These are phyloP conservation scores for Crocuta crocuta DNA, from an alignment of 2,113 vertebrate genomes.

Conservation along the genomic window DNA sequence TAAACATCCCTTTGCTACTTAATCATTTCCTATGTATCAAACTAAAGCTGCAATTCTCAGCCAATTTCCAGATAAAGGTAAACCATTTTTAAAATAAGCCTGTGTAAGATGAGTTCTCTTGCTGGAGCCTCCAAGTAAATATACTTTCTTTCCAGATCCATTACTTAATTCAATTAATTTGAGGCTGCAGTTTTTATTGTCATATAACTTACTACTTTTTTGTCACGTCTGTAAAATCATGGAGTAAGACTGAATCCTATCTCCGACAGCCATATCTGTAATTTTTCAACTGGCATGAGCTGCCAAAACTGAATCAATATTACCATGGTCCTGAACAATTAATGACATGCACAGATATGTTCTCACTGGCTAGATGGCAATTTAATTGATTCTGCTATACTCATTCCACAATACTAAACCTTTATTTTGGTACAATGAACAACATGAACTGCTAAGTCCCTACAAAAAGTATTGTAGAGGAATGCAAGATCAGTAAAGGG, in stretches of 20 bases:
- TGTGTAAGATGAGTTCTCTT: background rate
- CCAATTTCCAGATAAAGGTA: background rate
- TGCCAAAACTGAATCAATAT: background rate
- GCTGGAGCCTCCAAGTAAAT: background rate
- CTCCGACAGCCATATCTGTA: background rate
- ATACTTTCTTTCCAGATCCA: background rate
- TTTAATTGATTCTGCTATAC: conserved; percentile 2
- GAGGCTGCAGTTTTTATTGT: background rate
- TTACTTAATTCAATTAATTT: background rate
- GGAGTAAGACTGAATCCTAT: background rate
- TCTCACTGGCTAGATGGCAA: background rate
- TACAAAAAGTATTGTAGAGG: background rate
- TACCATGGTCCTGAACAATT: background rate
- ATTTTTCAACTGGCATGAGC: background rate
- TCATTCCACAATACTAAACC: background rate
- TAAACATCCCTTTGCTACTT: background rate
- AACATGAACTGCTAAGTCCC: background rate
- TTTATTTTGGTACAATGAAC: background rate
- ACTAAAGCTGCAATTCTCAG: background rate
- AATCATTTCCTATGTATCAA: background rate
- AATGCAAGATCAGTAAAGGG: background rate
- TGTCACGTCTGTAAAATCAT: background rate
- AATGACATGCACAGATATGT: background rate
- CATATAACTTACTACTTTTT: background rate
- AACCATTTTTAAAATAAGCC: background rate